A percentile compares a stretch with the other conserved stretches of the same genome.
phyloP scores from a whole-genome alignment of 2,113 vertebrate genomes.

The Takifugu flavidus region DNA sequence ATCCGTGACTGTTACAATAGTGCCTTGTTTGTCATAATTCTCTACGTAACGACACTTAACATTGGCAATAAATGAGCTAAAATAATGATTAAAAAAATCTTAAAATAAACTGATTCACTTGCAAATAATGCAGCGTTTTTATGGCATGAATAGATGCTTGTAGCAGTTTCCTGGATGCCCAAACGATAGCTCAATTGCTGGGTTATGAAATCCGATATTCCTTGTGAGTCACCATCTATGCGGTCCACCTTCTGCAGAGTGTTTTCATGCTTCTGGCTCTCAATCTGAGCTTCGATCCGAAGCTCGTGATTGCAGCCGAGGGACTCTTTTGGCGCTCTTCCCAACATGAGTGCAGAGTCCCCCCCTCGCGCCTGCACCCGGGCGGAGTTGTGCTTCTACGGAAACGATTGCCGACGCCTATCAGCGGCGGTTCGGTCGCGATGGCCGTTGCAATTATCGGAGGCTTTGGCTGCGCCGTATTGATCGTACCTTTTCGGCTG shows the following conservation, averaged over 20 bases:
- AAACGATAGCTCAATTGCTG: not conserved
- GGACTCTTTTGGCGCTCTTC: slow-evolving; percentile 6
- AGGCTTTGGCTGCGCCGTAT: slow-evolving; percentile 35
- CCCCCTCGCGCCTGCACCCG: no score
- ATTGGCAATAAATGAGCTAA: no score
- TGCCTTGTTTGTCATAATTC: no score
- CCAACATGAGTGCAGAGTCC: not conserved
- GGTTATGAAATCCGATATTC: not conserved
- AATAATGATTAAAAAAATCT: no score
- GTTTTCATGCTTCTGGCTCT: slow-evolving; percentile 12
- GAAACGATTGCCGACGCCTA: slow-evolving; percentile 4
- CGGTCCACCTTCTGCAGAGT: slow-evolving; percentile 3
- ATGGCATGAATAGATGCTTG: no score
- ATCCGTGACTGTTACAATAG: no score
- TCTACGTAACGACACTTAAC: no score
- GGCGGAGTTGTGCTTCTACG: no score
- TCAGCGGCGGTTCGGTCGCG: slow-evolving; percentile 31
- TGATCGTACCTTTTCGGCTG: slow-evolving; percentile 82
- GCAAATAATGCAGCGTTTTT: no score
- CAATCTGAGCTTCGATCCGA: slow-evolving; percentile 30
- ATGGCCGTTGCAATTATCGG: slow-evolving; percentile 48
- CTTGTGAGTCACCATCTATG: slow-evolving; percentile 15
- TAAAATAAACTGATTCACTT: no score
- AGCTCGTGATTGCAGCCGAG: slow-evolving; percentile 15
- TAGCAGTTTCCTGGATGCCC: not conserved